Conservation (phyloP, 2,888 invertebrate species). For the Imbricaverruca yamaguchii region DNA sequence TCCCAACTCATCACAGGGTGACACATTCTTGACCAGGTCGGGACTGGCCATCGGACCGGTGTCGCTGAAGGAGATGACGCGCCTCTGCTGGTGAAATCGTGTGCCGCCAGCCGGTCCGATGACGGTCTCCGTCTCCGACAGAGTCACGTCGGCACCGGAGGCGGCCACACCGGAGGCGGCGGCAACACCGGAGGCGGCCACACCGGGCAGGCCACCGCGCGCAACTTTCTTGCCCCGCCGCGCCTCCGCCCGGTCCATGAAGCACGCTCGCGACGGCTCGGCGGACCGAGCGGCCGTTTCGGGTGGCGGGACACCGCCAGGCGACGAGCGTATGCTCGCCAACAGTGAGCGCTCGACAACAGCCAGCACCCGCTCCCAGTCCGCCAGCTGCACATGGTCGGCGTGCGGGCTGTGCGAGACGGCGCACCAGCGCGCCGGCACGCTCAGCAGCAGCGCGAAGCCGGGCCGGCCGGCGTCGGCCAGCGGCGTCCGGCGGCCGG, state of each 20-base stretch:
- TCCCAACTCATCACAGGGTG: no score
- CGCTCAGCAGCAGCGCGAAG: background rate
- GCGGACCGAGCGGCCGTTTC: background rate
- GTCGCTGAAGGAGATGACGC: no score
- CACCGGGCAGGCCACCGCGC: background rate
- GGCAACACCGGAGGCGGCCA: background rate
- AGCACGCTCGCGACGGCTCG: no score
- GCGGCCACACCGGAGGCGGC: background rate
- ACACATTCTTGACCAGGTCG: no score
- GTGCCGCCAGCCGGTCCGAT: background rate
- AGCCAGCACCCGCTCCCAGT: constrained; percentile 5
- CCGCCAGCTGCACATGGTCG: background rate
- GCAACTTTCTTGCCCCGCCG: background rate
- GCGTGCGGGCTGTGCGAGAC: background rate
- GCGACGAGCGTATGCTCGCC: background rate
- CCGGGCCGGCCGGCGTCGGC: background rate
- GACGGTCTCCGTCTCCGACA: background rate
- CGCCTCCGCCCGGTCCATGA: background rate
- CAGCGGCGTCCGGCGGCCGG: background rate
- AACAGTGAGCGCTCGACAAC: background rate
- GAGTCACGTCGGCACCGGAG: background rate
- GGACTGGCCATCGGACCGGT: no score
- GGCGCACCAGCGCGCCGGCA: background rate
- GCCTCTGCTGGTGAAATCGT: background rate
- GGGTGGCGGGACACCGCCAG: background rate